phyloP scores from a whole-genome alignment of 2,888 invertebrate species.

The Plagiodera versicolora region DNA sequence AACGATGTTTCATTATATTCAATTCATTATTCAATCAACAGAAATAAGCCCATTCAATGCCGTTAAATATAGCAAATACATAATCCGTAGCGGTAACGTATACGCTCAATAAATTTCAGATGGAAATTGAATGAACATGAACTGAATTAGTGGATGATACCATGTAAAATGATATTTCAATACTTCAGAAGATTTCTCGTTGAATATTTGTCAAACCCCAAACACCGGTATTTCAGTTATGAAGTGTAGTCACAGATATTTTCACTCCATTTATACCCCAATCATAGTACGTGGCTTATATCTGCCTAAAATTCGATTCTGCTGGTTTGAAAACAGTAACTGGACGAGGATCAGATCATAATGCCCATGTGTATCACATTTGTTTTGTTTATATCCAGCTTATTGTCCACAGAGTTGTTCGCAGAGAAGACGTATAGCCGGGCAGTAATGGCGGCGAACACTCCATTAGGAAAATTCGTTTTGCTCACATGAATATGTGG shows the following conservation, averaged over 20 bases:
- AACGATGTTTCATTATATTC: no score
- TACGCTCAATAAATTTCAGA: neutral
- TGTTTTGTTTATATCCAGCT: neutral
- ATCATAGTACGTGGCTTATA: no score
- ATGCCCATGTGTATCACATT: neutral
- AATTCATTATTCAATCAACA: neutral
- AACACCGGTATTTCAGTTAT: no score
- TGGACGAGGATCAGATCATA: neutral
- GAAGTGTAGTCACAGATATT: no score
- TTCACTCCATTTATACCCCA: no score
- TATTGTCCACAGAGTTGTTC: neutral
- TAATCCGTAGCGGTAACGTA: neutral
- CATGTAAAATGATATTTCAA: conserved; percentile 9
- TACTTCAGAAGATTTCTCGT: conserved; percentile 10
- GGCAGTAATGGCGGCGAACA: neutral
- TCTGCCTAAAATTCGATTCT: no score
- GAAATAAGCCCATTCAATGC: neutral
- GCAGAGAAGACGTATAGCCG: neutral
- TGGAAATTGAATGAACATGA: conserved; percentile 10
- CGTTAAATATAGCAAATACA: neutral
- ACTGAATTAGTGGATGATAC: conserved; percentile 10
- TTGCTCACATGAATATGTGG: neutral
- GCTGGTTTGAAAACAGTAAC: no score
- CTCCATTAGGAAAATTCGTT: neutral
- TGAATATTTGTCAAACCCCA: neutral